Base-by-base conservation (phyloP, 2,797 vertebrate species). In the Poeciliopsis infans region DNA sequence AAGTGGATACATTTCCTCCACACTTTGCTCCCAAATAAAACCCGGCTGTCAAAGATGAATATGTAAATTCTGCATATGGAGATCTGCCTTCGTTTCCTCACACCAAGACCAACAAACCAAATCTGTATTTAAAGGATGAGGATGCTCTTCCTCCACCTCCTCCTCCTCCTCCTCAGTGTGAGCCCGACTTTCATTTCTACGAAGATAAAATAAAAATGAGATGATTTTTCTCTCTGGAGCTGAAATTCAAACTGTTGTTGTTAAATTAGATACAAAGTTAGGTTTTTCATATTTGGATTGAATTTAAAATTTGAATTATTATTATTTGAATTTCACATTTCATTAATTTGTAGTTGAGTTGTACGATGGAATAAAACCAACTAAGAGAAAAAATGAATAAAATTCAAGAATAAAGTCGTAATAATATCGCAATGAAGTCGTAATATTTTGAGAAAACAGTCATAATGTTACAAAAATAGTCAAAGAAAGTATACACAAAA, bases 31-130 rank as follows among this genome's bases (percentile, higher is more conserved):
- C 90, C 91, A 95, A 94, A 94, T 94, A 90, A 87, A 85, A 91
- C 87, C 88, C 84, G 87, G 91, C 92, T 93, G 87, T 95, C 94
- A 89, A 77, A 88, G 93, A 95, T 95, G 95, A 95, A 95, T 96
- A 96, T 96, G 95, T 95, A 95, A 96, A 96, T 95, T 93, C 72
- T 74, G 87, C 80, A 25, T 93, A 93, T 94, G 93, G 94, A 94
- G 93, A 95, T 95, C 89, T 89, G 57, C 83, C 66, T 89, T 86
- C 81, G 59, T 93, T 94, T 95, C 33, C 90, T 84, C 84, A 5
- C 20, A 89, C 79, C 43, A 41, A 83, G 83, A 89, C 90, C 69
- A 82, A 94, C 89, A 93, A 92, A 94, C 93, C 91, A 92, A 91
- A 94, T 96, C 93, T 95, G 86, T 92, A 88, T 88, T 92, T 84